Percentiles rank a stretch among this genome's conserved stretches.
Evolutionary conservation across 2,113 vertebrate genomes (phyloP).

Genomic region (Eidolon helvum): DNA sequence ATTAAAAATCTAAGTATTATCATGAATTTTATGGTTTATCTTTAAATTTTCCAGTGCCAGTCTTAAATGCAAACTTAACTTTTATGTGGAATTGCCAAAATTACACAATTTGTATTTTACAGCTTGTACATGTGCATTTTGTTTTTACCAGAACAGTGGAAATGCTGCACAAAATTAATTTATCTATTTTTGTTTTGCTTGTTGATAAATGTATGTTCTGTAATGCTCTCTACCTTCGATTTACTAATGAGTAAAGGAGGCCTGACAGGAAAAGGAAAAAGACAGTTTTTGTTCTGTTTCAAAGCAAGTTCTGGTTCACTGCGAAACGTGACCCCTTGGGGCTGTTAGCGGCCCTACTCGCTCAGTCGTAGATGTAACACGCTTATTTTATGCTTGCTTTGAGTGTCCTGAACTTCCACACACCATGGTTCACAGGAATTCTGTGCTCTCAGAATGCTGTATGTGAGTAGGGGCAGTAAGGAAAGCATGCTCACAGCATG

Average conservation of each 20-base stretch:
- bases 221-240: neutral
- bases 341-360: neutral
- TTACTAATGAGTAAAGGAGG: neutral
- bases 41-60: neutral
- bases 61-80: neutral
- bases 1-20: neutral
- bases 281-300: neutral
- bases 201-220: neutral
- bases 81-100: neutral
- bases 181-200: neutral
- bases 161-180: neutral
- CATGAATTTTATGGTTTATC: neutral
- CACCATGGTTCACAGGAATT: neutral
- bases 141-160: neutral
- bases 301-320: neutral
- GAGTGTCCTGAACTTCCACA: neutral
- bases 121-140: neutral
- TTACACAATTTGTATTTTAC: neutral
- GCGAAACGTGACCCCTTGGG: neutral
- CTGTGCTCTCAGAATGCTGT: neutral
- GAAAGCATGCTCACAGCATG: neutral
- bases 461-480: neutral
- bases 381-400: neutral
- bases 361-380: neutral
- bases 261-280: neutral